These are phyloP conservation scores for Arctia plantaginis DNA, from an alignment of 2,888 invertebrate genomes.

Conservation along the genomic window DNA sequence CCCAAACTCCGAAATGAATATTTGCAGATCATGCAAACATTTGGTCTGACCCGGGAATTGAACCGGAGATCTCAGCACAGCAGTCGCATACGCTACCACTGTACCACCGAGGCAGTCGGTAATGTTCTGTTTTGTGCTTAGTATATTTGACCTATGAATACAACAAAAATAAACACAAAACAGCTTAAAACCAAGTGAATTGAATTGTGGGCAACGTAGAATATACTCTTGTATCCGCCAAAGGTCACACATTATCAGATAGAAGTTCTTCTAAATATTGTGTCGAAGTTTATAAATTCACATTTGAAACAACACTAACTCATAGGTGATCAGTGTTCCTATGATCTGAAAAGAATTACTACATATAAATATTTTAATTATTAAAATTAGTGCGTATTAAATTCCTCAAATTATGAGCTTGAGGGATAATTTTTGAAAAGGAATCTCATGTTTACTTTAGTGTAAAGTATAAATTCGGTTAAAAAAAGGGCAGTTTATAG, in stretches of 20 bases:
- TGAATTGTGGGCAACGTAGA: neutral
- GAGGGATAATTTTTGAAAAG: neutral
- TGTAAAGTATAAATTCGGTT: too few species aligned
- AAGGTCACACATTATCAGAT: neutral
- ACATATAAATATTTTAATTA: neutral
- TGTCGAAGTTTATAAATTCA: neutral
- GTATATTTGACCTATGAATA: neutral
- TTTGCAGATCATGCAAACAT: too few species aligned
- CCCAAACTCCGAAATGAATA: too few species aligned
- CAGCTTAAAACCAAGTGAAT: too few species aligned
- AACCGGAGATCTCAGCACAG: too few species aligned
- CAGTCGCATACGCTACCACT: too few species aligned
- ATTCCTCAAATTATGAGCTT: neutral
- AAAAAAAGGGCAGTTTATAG: neutral
- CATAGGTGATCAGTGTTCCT: constrained; percentile 16
- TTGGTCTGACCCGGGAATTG: too few species aligned
- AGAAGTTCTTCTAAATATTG: neutral
- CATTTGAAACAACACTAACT: constrained; percentile 21
- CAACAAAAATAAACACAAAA: too few species aligned
- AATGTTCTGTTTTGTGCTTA: neutral
- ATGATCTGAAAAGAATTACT: constrained; percentile 20
- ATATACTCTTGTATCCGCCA: neutral
- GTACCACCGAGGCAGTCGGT: too few species aligned
- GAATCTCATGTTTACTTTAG: too few species aligned
- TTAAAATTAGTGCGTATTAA: neutral